Percentiles rank a stretch among this genome's conserved stretches.
Evolutionary conservation across 2,888 invertebrate genomes (phyloP).

Genomic region (Scaptodrosophila latifasciaeformis): DNA sequence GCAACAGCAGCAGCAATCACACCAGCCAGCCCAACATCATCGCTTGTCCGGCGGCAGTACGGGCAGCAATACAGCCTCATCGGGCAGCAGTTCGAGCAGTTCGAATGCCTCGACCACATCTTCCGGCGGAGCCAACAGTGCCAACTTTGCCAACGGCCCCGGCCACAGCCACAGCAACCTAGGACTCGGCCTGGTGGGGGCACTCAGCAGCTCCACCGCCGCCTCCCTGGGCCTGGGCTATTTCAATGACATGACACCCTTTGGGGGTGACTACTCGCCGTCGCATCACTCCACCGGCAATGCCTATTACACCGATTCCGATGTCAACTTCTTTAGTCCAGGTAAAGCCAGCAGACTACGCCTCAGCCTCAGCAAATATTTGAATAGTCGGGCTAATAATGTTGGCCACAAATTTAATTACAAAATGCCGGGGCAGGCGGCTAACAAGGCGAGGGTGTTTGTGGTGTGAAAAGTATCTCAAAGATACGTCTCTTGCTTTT

Average conservation of each 20-base stretch:
- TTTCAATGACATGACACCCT: constrained; percentile 71
- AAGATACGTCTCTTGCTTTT: constrained; percentile 29
- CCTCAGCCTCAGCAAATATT: constrained; percentile 49
- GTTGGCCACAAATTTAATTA: constrained; percentile 60
- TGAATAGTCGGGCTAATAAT: constrained; percentile 7
- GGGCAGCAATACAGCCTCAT: constrained; percentile 61
- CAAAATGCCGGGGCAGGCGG: constrained; percentile 28
- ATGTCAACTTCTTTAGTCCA: constrained; percentile 74
- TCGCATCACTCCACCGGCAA: constrained; percentile 41
- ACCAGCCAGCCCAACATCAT: constrained; percentile 56
- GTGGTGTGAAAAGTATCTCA: constrained; percentile 48
- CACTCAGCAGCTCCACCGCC: constrained; percentile 59
- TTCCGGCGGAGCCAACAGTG: constrained; percentile 30
- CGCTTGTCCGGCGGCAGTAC: constrained; percentile 72
- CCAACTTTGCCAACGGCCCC: constrained; percentile 8
- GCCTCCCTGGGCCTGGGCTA: constrained; percentile 69
- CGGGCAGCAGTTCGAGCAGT: constrained; percentile 59
- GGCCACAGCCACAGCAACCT: constrained; percentile 19
- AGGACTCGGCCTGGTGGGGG: constrained; percentile 48
- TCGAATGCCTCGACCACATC: constrained; percentile 54
- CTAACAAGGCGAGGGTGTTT: not conserved
- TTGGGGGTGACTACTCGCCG: constrained; percentile 70
- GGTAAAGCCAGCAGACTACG: constrained; percentile 48
- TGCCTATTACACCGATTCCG: constrained; percentile 73
- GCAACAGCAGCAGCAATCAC: constrained; percentile 38